phyloP scores from a whole-genome alignment of 1,140 invertebrate species.

The Leptonema lineaticorne region DNA sequence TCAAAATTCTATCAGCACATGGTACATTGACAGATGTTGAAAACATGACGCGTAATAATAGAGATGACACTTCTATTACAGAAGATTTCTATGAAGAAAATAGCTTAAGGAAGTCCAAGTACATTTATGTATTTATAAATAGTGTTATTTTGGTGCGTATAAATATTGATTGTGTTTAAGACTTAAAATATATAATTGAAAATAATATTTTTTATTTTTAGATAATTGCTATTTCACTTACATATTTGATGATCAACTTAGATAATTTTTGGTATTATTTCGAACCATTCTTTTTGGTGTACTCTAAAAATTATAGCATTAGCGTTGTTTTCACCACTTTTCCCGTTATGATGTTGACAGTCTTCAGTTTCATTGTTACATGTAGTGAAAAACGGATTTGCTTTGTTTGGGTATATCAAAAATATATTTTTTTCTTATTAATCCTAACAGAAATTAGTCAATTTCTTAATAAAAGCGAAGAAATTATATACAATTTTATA shows the following conservation, averaged over 20 bases:
- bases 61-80: neutral
- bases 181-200: neutral
- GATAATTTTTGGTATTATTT: constrained; percentile 18
- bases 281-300: constrained; percentile 18
- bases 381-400: neutral
- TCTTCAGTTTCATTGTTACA: constrained; percentile 9
- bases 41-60: neutral
- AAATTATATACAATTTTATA: too few relatives aligned
- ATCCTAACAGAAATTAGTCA: too few relatives aligned
- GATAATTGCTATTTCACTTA: constrained; percentile 12
- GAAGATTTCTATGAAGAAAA: neutral
- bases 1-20: too few relatives aligned
- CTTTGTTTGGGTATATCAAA: constrained; percentile 30
- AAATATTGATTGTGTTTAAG: neutral
- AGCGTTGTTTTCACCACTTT: neutral
- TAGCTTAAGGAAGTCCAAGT: constrained; percentile 8
- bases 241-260: constrained; percentile 9
- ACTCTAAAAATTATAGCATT: neutral
- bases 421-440: too few relatives aligned
- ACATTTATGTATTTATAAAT: constrained; percentile 10
- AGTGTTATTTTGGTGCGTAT: constrained; percentile 10
- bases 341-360: neutral
- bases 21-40: constrained; percentile 1
- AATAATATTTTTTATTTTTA: constrained; percentile 20
- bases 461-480: too few relatives aligned